Percentiles rank a stretch among this genome's conserved stretches.
Conservation (phyloP, 2,888 invertebrate species). For the Troides aeacus region DNA sequence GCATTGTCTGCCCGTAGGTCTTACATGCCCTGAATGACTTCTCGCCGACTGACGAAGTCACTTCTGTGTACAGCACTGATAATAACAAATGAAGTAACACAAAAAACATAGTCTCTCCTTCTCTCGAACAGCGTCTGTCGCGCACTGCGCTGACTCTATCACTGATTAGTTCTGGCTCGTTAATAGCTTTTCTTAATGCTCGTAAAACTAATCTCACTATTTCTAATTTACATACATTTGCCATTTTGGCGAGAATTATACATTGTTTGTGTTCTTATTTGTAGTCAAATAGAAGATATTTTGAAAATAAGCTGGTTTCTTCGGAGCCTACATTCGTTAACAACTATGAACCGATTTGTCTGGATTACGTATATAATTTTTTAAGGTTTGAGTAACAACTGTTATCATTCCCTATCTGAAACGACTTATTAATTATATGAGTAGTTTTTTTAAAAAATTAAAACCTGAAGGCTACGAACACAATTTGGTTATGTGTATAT, state of each 20-base stretch:
- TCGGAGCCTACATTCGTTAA: no score
- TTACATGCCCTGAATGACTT: conserved; percentile 64
- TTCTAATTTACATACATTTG: conserved; percentile 38
- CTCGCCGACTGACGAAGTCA: conserved; percentile 49
- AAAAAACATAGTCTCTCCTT: conserved; percentile 14
- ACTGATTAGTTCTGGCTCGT: conserved; percentile 48
- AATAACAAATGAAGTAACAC: conserved; percentile 19
- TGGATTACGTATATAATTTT: no score
- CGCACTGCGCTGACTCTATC: conserved; percentile 42
- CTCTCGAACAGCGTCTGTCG: conserved; percentile 32
- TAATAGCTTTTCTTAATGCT: conserved; percentile 42
- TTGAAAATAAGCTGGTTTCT: no score
- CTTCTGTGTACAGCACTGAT: conserved; percentile 30
- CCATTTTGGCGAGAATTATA: conserved; percentile 19
- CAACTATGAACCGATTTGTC: no score
- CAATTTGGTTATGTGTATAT: no score
- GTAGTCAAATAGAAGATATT: no score
- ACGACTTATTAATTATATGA: no score
- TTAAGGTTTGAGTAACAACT: no score
- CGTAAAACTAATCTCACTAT: conserved; percentile 47
- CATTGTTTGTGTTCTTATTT: background rate
- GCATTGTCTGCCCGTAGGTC: conserved; percentile 59
- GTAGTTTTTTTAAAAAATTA: no score
- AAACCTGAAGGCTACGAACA: no score
- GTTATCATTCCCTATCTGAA: no score